These are phyloP conservation scores for Gryllus longicercus DNA, from an alignment of 2,888 invertebrate genomes.

Conservation along the genomic window DNA sequence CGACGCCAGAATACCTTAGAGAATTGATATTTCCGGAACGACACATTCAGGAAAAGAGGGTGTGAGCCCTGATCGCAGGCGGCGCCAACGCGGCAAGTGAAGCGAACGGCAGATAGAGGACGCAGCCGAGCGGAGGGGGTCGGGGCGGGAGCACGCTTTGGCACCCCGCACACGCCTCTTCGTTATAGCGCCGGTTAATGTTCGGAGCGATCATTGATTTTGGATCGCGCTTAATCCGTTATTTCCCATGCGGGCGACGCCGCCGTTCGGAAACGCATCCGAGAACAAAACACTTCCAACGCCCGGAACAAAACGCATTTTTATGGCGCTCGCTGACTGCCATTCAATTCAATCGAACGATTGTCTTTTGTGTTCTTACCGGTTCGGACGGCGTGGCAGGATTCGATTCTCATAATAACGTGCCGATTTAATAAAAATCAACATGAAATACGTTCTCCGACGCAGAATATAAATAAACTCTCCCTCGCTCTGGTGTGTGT, in stretches of 20 bases:
- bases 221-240: conserved; percentile 6
- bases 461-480: neutral
- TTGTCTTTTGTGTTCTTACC: neutral
- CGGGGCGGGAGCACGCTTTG: too few relatives aligned
- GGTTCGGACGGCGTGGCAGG: neutral
- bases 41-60: too few relatives aligned
- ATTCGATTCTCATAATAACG: neutral
- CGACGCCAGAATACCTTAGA: too few relatives aligned
- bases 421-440: neutral
- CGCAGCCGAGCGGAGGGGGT: too few relatives aligned
- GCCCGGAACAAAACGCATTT: neutral
- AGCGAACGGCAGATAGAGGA: too few relatives aligned
- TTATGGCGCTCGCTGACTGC: neutral
- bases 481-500: neutral
- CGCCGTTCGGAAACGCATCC: neutral
- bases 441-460: neutral
- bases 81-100: too few relatives aligned
- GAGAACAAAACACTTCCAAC: neutral
- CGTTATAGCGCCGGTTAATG: neutral
- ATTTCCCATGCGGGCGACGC: neutral
- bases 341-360: neutral
- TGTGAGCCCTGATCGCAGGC: too few relatives aligned
- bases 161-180: too few relatives aligned
- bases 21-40: too few relatives aligned
- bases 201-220: neutral